Conservation (phyloP, 2,888 invertebrate species). For the Amaurobius ferox region DNA sequence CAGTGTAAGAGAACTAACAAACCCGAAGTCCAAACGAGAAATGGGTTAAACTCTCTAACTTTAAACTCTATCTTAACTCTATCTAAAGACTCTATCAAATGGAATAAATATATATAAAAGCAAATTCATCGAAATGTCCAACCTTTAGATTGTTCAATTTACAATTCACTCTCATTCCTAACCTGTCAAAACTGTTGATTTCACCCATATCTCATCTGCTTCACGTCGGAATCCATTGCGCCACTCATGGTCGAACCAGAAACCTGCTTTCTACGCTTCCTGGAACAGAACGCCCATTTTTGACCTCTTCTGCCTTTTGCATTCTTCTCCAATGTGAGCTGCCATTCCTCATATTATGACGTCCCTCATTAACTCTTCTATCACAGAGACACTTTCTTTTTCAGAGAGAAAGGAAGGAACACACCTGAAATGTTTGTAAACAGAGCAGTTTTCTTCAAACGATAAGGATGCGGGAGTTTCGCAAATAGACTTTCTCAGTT, state of each 20-base stretch:
- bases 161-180: background rate
- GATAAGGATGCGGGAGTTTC: background rate
- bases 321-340: background rate
- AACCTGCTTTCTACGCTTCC: constrained; percentile 17
- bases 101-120: no score
- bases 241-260: background rate
- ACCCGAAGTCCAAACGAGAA: no score
- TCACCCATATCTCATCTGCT: background rate
- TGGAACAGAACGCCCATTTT: constrained; percentile 1
- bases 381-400: background rate
- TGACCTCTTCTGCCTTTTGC: background rate
- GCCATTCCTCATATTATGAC: background rate
- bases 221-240: background rate
- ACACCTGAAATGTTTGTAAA: background rate
- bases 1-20: no score
- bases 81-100: no score
- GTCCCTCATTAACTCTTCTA: background rate
- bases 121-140: no score
- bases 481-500: no score
- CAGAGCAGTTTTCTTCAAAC: background rate
- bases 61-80: no score
- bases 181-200: background rate
- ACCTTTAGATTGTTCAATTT: no score
- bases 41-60: no score
- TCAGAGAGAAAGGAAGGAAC: background rate